Evolutionary conservation across 2,888 invertebrate genomes (phyloP), one percentile per base, ranked within the genome.

Genomic region (Thymelicus lineola): DNA sequence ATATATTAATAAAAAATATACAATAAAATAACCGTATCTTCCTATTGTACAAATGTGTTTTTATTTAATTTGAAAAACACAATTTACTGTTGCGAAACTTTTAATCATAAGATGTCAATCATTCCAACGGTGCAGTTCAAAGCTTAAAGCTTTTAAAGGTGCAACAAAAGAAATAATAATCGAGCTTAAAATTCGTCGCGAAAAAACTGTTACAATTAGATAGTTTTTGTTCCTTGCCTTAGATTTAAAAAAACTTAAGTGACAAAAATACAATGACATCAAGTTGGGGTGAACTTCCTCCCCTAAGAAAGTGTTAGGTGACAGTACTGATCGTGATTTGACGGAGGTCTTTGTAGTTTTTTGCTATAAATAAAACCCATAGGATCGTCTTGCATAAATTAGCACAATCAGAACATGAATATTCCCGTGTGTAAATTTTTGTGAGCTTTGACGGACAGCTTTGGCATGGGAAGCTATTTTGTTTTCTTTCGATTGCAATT

Each of bases 121-220:
- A 72, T 60, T 71, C 57, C 75, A 79, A 79, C 78, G 77, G 77
- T 76, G 70, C 73, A 73, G 70, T 74, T 73, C 71, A 72, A 74
- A 66, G 70, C 75, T 76, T 73, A 75, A 74, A 76, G 72, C 75
- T 76, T 76, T 72, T 72, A 70, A 70, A 75, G 75, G 79, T 83
- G 86, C 82, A 80, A 82, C 82, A 88, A 88, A 71, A 71, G 74
- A 76, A 77, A 87, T 91, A 90, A 91, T 91, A 90, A 91, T 89
- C 91, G 89, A 90, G 84, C 89, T 87, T 89, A 87, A 90, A 93
- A 92, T 91, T 83, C 77, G 73, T 73, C 75, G 81, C 81, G 75
- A 91, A 93, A 90, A 90, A 92, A 91, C 90, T 91, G 91, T 90
- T 87, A 93, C 93, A 93, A 93, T 93, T 93, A 93, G 86, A 91